Evolutionary conservation across 2,797 vertebrate species (phyloP).

Genomic region (Dromococcyx pavoninus): DNA sequence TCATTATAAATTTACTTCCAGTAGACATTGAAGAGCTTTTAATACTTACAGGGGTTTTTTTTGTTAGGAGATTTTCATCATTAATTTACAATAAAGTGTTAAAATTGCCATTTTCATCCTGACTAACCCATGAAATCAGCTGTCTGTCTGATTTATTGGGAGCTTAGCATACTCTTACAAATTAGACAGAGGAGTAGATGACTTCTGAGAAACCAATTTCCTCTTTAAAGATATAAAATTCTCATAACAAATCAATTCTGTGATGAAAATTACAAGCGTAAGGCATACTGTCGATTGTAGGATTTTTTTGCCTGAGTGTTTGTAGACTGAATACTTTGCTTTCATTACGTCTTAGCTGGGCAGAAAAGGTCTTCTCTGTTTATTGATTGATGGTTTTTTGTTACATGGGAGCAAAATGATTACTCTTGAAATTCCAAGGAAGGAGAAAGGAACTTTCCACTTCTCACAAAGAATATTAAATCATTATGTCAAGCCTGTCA

Average conservation of each 20-base stretch:
- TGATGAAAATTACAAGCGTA: background rate
- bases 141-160: constrained; percentile 40
- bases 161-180: constrained; percentile 32
- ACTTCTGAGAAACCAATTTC: constrained; percentile 15
- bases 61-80: constrained; percentile 49
- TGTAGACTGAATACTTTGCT: background rate
- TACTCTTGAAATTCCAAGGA: background rate
- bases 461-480: background rate
- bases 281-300: background rate
- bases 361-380: constrained; percentile 36
- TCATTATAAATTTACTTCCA: constrained; percentile 31
- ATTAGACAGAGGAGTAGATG: background rate
- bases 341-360: background rate
- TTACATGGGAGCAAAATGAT: constrained; percentile 5
- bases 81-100: constrained; percentile 60
- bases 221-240: background rate
- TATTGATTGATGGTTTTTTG: background rate
- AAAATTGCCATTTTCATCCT: constrained; percentile 65
- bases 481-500: background rate
- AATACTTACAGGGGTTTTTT: background rate
- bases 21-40: constrained; percentile 11
- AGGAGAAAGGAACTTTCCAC: background rate
- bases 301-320: background rate
- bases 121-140: constrained; percentile 64
- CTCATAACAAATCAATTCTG: constrained; percentile 10